A percentile compares a stretch with the other conserved stretches of the same genome.
phyloP scores from a whole-genome alignment of 2,797 vertebrate genomes.

The Masticophis lateralis region DNA sequence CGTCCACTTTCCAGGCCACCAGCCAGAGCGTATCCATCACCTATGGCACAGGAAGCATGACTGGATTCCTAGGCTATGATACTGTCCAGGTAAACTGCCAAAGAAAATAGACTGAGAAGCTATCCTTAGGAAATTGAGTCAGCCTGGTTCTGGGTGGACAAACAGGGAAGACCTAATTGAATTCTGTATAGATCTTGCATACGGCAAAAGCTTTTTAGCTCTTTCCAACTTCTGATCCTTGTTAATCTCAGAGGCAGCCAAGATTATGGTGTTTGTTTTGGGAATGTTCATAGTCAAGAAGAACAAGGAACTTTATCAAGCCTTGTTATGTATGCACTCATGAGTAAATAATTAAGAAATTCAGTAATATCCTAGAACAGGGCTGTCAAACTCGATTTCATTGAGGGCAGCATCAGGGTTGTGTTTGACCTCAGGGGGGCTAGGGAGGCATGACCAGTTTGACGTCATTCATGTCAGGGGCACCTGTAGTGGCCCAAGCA shows the following conservation, averaged over 20 bases:
- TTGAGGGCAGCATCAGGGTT: too few species aligned
- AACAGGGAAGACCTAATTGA: neutral
- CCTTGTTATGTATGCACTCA: neutral
- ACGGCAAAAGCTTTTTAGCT: neutral
- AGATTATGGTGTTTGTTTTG: neutral
- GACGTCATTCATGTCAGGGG: too few species aligned
- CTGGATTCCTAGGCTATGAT: slow-evolving; percentile 65
- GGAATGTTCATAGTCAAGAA: neutral
- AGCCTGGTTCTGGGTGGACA: neutral
- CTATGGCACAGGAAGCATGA: slow-evolving; percentile 63
- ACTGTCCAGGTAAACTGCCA: slow-evolving; percentile 47
- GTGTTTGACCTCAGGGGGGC: too few species aligned
- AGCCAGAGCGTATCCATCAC: slow-evolving; percentile 35
- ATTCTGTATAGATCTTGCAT: neutral
- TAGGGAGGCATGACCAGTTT: too few species aligned
- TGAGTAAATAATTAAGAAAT: neutral
- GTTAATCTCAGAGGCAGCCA: neutral
- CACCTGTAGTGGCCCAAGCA: too few species aligned
- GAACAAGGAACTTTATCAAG: neutral
- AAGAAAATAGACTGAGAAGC: neutral
- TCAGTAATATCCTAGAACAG: neutral
- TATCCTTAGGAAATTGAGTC: neutral
- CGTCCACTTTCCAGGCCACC: slow-evolving; percentile 59
- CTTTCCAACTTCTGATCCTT: neutral
- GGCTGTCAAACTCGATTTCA: too few species aligned